Evolutionary conservation across 2,797 vertebrate species (phyloP).

Genomic region (Oryzias dopingdopingensis): DNA sequence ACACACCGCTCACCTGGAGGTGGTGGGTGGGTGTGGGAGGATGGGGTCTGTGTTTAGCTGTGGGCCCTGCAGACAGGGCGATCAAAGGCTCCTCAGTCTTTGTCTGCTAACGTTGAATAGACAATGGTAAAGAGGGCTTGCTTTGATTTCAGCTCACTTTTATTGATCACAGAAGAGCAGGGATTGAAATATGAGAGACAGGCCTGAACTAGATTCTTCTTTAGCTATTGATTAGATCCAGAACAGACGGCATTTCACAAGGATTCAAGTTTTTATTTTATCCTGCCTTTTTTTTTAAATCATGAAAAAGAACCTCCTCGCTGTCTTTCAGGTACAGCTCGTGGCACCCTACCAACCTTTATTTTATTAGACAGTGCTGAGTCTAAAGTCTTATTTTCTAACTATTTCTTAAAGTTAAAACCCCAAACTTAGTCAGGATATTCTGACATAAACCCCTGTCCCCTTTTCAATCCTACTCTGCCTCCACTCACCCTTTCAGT

Average conservation of each 20-base stretch:
- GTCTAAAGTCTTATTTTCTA: slow-evolving; percentile 34
- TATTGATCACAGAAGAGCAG: slow-evolving; percentile 74
- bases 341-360: slow-evolving; percentile 28
- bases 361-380: slow-evolving; percentile 49
- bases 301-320: slow-evolving; percentile 57
- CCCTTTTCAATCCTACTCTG: slow-evolving; percentile 27
- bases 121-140: slow-evolving; percentile 70
- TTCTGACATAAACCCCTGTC: slow-evolving; percentile 28
- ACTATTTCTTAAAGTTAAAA: slow-evolving; percentile 37
- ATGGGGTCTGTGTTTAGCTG: slow-evolving; percentile 70
- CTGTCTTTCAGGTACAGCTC: slow-evolving; percentile 55
- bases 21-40: slow-evolving; percentile 72
- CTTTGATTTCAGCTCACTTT: slow-evolving; percentile 75
- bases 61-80: slow-evolving; percentile 72
- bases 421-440: slow-evolving; percentile 38
- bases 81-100: slow-evolving; percentile 78
- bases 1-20: slow-evolving; percentile 67
- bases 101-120: slow-evolving; percentile 76
- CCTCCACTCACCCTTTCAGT: slow-evolving; percentile 37
- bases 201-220: slow-evolving; percentile 68
- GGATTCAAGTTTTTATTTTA: slow-evolving; percentile 70
- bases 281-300: slow-evolving; percentile 36
- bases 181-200: slow-evolving; percentile 76
- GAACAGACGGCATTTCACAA: slow-evolving; percentile 65
- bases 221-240: slow-evolving; percentile 76